These are phyloP conservation scores for Mesorhabditis sp. DNA, from an alignment of 2,888 invertebrate species.

Conservation along the genomic window DNA sequence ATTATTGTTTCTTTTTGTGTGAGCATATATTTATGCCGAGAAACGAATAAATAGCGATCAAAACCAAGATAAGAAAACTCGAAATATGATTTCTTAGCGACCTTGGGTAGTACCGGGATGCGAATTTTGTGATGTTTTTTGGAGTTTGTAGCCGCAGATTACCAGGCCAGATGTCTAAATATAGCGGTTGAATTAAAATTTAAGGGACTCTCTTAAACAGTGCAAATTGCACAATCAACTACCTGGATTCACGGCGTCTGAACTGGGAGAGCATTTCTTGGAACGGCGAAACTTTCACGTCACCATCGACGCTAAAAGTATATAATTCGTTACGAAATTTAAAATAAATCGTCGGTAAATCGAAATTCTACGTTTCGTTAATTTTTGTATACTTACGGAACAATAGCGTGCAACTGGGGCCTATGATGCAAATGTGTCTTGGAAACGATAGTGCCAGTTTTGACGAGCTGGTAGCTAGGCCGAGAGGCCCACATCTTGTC, in stretches of 20 bases:
- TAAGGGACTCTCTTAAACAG: not conserved
- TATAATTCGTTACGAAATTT: not conserved
- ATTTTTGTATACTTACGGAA: not conserved
- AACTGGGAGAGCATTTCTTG: not conserved
- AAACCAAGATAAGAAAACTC: too few relatives aligned
- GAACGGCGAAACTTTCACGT: not conserved
- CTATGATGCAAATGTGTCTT: not conserved
- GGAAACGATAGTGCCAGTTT: not conserved
- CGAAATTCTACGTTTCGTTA: too few relatives aligned
- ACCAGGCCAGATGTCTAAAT: too few relatives aligned
- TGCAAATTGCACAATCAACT: not conserved
- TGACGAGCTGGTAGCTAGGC: not conserved
- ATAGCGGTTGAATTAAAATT: too few relatives aligned
- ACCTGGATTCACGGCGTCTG: not conserved
- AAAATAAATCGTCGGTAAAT: not conserved
- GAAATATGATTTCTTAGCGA: too few relatives aligned
- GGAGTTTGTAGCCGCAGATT: too few relatives aligned
- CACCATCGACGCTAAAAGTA: conserved; percentile 2
- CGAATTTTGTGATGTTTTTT: too few relatives aligned
- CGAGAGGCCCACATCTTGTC: not conserved
- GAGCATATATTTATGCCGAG: too few relatives aligned
- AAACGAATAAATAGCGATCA: too few relatives aligned
- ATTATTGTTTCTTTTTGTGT: too few relatives aligned
- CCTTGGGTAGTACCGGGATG: too few relatives aligned
- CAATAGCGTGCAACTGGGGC: not conserved